Evolutionary conservation across 2,797 vertebrate genomes (phyloP).

Genomic region (Rhabdomys pumilio): DNA sequence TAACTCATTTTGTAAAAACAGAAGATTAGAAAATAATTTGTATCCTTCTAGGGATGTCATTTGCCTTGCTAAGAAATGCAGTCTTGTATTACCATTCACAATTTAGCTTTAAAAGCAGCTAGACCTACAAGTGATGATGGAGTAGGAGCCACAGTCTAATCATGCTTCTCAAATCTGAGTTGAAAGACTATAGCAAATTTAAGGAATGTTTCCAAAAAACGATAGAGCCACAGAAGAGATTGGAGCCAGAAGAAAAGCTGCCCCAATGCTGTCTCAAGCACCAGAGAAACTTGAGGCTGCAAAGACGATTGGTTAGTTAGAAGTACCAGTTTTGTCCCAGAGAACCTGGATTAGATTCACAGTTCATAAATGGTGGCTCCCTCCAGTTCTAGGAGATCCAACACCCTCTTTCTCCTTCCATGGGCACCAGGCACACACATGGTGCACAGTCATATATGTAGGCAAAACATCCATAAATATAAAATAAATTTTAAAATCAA

Average conservation of each 20-base stretch:
- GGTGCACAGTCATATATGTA: no score
- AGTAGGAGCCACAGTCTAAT: slow-evolving; percentile 54
- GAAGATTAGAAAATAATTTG: slow-evolving; percentile 57
- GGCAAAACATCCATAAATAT: not conserved
- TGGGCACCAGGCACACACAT: not conserved
- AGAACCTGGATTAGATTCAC: not conserved
- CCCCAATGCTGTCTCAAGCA: slow-evolving; percentile 17
- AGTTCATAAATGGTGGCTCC: not conserved
- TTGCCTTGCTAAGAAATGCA: slow-evolving; percentile 70
- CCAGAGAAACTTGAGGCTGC: not conserved
- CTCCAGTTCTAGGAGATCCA: not conserved
- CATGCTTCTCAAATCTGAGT: slow-evolving; percentile 8
- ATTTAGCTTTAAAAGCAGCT: slow-evolving; percentile 74
- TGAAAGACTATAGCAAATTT: slow-evolving; percentile 23
- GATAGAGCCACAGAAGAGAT: slow-evolving; percentile 19
- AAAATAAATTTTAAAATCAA: not conserved
- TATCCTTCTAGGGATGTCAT: slow-evolving; percentile 66
- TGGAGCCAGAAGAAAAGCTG: slow-evolving; percentile 35
- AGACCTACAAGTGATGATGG: slow-evolving; percentile 62
- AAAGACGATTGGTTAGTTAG: not conserved
- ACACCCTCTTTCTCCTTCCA: not conserved
- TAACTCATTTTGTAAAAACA: slow-evolving; percentile 40
- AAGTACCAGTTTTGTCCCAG: not conserved
- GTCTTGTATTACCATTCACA: slow-evolving; percentile 62
- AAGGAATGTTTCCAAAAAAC: slow-evolving; percentile 23